Percentiles rank a stretch among this genome's conserved stretches.
These are phyloP conservation scores for Oscheius myriophilus DNA, from an alignment of 2,888 invertebrate genomes.

Conservation along the genomic window DNA sequence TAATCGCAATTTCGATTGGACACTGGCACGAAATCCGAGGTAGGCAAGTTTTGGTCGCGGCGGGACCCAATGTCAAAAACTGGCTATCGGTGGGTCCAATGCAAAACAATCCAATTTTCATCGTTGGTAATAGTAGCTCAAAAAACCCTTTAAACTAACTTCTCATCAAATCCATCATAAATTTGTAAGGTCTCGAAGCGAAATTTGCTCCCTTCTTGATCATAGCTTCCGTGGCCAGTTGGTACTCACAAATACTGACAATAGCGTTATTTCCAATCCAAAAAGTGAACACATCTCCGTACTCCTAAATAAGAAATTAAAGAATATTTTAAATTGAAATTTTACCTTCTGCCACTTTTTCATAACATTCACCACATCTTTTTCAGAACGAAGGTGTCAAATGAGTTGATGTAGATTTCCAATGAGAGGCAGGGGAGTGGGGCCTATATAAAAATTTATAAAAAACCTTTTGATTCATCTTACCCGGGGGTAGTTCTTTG, in stretches of 20 bases:
- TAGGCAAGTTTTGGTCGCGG: no score
- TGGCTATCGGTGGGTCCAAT: no score
- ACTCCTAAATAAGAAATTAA: not conserved
- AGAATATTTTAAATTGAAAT: no score
- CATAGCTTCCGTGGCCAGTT: slow-evolving; percentile 11
- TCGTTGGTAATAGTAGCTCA: no score
- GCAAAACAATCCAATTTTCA: no score
- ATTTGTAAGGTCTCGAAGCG: not conserved
- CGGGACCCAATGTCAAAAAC: no score
- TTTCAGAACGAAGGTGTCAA: slow-evolving; percentile 18
- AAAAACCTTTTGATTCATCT: not conserved
- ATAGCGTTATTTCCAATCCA: slow-evolving; percentile 45
- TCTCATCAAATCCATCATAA: not conserved
- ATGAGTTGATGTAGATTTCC: slow-evolving; percentile 43
- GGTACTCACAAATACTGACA: slow-evolving; percentile 37
- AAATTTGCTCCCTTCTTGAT: slow-evolving; percentile 22
- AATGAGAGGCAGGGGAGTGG: slow-evolving; percentile 38
- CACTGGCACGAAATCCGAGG: no score
- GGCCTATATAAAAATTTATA: slow-evolving; percentile 24
- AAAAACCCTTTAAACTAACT: no score
- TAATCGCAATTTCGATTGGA: no score
- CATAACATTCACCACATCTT: slow-evolving; percentile 28
- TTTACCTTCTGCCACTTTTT: slow-evolving; percentile 28
- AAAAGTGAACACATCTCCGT: slow-evolving; percentile 43
- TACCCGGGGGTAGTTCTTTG: slow-evolving; percentile 17